Base-by-base conservation (phyloP, 2,797 vertebrate genomes). In the Pangasius sanitwongsei region DNA sequence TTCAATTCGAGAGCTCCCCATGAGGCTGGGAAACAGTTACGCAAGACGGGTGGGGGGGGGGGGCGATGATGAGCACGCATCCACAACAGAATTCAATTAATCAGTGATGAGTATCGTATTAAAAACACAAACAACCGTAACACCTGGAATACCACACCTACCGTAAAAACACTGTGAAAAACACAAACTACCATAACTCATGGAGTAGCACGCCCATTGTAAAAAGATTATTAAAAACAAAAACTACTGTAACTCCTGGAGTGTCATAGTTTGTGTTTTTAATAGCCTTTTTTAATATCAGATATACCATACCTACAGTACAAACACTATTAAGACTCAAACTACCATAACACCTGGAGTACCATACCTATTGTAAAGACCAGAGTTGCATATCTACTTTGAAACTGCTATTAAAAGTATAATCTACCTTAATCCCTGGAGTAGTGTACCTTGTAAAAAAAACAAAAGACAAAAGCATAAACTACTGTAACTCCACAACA, bases 1-100 rank as follows among this genome's bases (percentile, higher is more conserved):
- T 87, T 87, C 90, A 90, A 83, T 89, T 90, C 87, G 16, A 88
- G 87, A 57, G 15, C 81, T 89, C 83, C 83, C 87, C 87, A 37
- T 87, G 89, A 92, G 87, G 75, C 89, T 53, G 23, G 63, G 63
- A 63, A 81, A 82, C 61, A 82, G 86, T 89, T 88, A 87, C 65
- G 59, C 55, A 83, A 83, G 70, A 41, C 23, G 48, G 28, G 15
- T 23, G 44, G 57, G 16, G 67, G 87, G 55, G 44, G 57, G 16
- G 67, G 87, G 55, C 15, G 55, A n/a, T 55, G 63, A 59, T 48
- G 83, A 90, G 77, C 80, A 88, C 77, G 88, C 86, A 70, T 89
- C 83, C 83, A 57, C 86, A 72, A 87, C 11, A 9, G 67, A 89
- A 88, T 89, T 87, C 78, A 87, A 90, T 89, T 77, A 74, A 74